phyloP scores from a whole-genome alignment of 2,888 invertebrate species.

The Acleris emargana region DNA sequence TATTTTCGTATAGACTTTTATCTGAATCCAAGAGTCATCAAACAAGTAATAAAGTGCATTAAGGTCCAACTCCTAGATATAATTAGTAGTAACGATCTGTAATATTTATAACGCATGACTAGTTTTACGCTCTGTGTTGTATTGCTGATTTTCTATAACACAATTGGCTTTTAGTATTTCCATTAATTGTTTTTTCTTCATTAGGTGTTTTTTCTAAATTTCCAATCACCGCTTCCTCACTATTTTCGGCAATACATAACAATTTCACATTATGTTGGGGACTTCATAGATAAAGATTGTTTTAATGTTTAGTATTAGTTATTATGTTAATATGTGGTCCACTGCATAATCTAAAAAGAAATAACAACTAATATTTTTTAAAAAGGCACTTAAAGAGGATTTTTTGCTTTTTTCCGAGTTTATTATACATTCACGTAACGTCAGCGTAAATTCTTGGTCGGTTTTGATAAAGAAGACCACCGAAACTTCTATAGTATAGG shows the following conservation, averaged over 20 bases:
- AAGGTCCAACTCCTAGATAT: slow-evolving; percentile 22
- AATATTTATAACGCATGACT: slow-evolving; percentile 51
- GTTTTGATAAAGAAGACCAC: no score
- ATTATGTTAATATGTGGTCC: slow-evolving; percentile 24
- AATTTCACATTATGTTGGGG: slow-evolving; percentile 40
- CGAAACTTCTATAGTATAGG: no score
- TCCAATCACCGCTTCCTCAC: slow-evolving; percentile 62
- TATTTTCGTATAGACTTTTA: slow-evolving; percentile 18
- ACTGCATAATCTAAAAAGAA: slow-evolving; percentile 19
- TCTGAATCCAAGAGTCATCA: slow-evolving; percentile 37
- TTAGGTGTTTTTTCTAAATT: slow-evolving; percentile 59
- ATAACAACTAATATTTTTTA: slow-evolving; percentile 14
- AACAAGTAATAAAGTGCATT: neutral
- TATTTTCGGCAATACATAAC: slow-evolving; percentile 77
- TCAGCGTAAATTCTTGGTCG: no score
- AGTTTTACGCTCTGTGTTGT: slow-evolving; percentile 55
- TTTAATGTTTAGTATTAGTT: neutral
- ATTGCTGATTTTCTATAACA: slow-evolving; percentile 70
- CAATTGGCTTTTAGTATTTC: slow-evolving; percentile 62
- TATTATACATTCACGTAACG: no score
- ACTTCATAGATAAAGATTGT: slow-evolving; percentile 11
- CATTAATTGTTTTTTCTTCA: slow-evolving; percentile 48
- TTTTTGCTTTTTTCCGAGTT: no score
- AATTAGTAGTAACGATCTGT: slow-evolving; percentile 26
- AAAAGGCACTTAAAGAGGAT: neutral